Evolutionary conservation across 1,140 invertebrate genomes (phyloP), one percentile per base, ranked within the genome.

Genomic region (Dufourea novaeangliae): DNA sequence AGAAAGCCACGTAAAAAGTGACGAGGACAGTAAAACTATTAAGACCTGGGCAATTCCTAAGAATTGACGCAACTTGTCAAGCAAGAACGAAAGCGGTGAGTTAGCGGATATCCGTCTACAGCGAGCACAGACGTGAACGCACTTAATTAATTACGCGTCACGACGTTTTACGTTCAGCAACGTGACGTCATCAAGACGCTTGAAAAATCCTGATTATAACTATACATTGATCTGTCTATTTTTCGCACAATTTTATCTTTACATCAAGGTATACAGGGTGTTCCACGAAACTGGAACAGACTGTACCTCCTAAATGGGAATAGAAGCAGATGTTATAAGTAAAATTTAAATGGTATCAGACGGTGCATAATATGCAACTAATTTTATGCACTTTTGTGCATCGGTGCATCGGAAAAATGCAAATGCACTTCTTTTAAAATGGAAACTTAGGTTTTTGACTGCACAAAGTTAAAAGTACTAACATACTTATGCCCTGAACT

Each of bases 51-150:
- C 2, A 20, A 7, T 75, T 75, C 56, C 25, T 39, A 1, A 37
- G 67, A 77, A 71, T 0, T 77, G 74, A 77, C 67, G 67, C 56
- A 70, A 61, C 27, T 37, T 22, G 17, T 27, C 29, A 61, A 62
- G 41, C 25, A 50, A 37, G 70, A 32, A 59, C 25, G 72, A 77
- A 77, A 69, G 67, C n/a, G 20, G 34, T 20, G 54, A 52, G 41
- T 27, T 70, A 22, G 14, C 74, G 74, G 74, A 77, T 71, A 62
- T 70, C 66, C 74, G 66, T 61, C 17, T 50, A 25, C 29, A 10
- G 12, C 11, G 29, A 74, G 11, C 17, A 39, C 41, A 44, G 20
- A 39, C 39, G 66, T 69, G 8, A n/a, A 76, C 39, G 22, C 17
- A 20, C 22, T 12, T 37, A 70, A 57, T 52, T 71, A 77, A 71